Evolutionary conservation across 2,888 invertebrate species (phyloP).

Genomic region (Synanthedon myopaeformis): DNA sequence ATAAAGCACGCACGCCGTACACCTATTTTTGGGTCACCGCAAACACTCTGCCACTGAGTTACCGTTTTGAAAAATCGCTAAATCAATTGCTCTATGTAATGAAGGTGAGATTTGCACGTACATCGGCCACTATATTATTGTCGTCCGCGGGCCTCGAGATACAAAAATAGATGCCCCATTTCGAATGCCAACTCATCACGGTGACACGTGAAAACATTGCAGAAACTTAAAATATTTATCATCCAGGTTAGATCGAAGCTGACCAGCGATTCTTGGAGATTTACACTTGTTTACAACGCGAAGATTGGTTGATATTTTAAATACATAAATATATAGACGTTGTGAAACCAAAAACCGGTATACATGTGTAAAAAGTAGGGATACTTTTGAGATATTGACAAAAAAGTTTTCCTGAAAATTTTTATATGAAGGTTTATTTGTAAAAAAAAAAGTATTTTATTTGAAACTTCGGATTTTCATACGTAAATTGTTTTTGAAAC

Average conservation of each 20-base stretch:
- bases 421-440: no score
- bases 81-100: neutral
- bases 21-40: neutral
- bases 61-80: neutral
- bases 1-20: neutral
- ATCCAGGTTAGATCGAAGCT: conserved; percentile 26
- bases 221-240: conserved; percentile 46
- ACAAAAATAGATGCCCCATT: conserved; percentile 67
- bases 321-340: no score
- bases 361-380: no score
- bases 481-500: no score
- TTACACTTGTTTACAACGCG: neutral
- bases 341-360: no score
- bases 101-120: neutral
- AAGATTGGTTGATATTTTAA: neutral
- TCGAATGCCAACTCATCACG: conserved; percentile 51
- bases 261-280: conserved; percentile 3
- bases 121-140: conserved; percentile 19
- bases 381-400: no score
- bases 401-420: no score
- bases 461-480: no score
- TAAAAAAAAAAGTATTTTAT: no score
- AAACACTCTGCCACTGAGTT: no score
- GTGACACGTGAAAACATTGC: conserved; percentile 58
- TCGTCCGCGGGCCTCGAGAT: conserved; percentile 63